Evolutionary conservation across 2,797 vertebrate species (phyloP).

Genomic region (Coendou prehensilis): DNA sequence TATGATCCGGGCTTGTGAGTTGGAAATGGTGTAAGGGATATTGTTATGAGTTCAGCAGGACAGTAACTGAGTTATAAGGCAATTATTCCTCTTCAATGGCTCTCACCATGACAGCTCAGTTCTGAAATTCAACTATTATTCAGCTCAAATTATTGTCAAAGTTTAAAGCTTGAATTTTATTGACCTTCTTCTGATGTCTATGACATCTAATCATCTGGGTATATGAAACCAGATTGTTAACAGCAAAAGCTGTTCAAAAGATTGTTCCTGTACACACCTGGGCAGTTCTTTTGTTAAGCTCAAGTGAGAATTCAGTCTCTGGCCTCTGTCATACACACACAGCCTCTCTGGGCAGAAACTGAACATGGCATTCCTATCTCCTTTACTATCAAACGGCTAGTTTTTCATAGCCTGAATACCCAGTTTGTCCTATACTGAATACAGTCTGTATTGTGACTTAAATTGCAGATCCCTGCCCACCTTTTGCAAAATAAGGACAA

Average conservation of each 20-base stretch:
- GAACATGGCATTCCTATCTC: slow-evolving; percentile 38
- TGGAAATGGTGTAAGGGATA: slow-evolving; percentile 65
- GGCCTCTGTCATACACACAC: background rate
- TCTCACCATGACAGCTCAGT: slow-evolving; percentile 77
- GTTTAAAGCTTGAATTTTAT: slow-evolving; percentile 83
- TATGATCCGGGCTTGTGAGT: slow-evolving; percentile 45
- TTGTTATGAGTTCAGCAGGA: slow-evolving; percentile 80
- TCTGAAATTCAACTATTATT: slow-evolving; percentile 79
- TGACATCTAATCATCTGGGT: slow-evolving; percentile 83
- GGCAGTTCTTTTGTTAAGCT: slow-evolving; percentile 66
- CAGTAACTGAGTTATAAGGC: slow-evolving; percentile 80
- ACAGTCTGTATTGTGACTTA: background rate
- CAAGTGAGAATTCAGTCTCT: slow-evolving; percentile 19
- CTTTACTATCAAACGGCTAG: slow-evolving; percentile 19
- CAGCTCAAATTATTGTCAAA: slow-evolving; percentile 76
- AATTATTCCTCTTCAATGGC: slow-evolving; percentile 78
- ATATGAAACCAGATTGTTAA: slow-evolving; percentile 81
- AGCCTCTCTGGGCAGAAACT: slow-evolving; percentile 53
- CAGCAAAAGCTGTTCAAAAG: slow-evolving; percentile 75
- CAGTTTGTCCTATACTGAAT: slow-evolving; percentile 51
- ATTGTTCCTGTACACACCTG: slow-evolving; percentile 67
- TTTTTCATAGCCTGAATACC: slow-evolving; percentile 13
- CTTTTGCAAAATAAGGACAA: background rate
- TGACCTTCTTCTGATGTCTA: slow-evolving; percentile 82
- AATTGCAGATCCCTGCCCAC: slow-evolving; percentile 29